phyloP scores from a whole-genome alignment of 2,888 invertebrate genomes.

The Eremobia ochroleuca region DNA sequence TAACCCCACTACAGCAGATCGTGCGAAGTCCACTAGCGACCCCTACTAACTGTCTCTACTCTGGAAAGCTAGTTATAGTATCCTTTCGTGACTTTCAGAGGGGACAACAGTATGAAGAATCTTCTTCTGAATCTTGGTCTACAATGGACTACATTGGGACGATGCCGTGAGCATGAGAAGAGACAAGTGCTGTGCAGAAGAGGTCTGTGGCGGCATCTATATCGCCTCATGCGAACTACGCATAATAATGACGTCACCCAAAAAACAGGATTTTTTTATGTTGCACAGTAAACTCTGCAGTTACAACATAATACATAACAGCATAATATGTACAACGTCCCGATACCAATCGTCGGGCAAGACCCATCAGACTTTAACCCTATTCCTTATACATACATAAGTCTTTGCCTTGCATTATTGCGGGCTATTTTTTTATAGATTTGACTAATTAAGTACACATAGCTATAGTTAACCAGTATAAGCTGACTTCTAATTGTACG shows the following conservation, averaged over 20 bases:
- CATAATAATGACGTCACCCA: background rate
- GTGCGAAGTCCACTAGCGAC: constrained; percentile 69
- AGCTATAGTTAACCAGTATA: too few species aligned
- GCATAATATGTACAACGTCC: background rate
- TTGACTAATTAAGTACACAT: background rate
- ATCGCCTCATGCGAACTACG: background rate
- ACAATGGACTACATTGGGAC: background rate
- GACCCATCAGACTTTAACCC: background rate
- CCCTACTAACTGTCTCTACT: constrained; percentile 51
- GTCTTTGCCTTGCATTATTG: background rate
- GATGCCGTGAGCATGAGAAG: background rate
- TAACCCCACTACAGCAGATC: constrained; percentile 66
- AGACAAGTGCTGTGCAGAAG: background rate
- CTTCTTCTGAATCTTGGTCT: background rate
- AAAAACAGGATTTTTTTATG: too few species aligned
- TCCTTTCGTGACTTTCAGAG: background rate
- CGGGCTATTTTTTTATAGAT: background rate
- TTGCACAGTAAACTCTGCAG: too few species aligned
- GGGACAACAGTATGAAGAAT: background rate
- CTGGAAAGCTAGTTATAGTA: background rate
- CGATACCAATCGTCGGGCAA: background rate
- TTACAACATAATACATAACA: too few species aligned
- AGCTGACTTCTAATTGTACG: too few species aligned
- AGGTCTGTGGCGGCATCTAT: background rate
- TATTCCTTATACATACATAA: background rate